Evolutionary conservation across 2,888 invertebrate species (phyloP).

Genomic region (Drosophila rubida): DNA sequence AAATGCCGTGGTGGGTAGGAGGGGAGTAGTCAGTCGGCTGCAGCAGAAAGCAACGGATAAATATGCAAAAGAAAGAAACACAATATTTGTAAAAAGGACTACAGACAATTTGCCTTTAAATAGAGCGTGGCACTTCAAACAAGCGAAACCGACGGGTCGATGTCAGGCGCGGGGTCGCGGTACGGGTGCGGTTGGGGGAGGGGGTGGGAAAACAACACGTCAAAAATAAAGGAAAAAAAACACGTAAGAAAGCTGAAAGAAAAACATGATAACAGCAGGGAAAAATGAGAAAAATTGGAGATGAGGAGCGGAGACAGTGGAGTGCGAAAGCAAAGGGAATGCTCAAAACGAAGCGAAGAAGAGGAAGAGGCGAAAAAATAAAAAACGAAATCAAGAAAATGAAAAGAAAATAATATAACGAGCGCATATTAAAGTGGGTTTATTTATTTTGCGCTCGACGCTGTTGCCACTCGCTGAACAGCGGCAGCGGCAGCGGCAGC

Average conservation of each 20-base stretch:
- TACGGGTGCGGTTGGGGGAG: neutral
- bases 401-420: conserved; percentile 81
- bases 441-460: conserved; percentile 79
- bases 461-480: conserved; percentile 66
- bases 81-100: conserved; percentile 79
- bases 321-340: conserved; percentile 25
- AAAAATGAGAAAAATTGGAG: conserved; percentile 19
- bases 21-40: conserved; percentile 23
- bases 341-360: neutral
- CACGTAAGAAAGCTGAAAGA: conserved; percentile 31
- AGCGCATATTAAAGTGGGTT: conserved; percentile 80
- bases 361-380: conserved; percentile 32
- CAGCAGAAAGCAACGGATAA: conserved; percentile 62
- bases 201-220: conserved; percentile 47
- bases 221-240: conserved; percentile 43
- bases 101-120: conserved; percentile 82
- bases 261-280: conserved; percentile 60
- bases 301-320: conserved; percentile 16
- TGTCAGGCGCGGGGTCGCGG: neutral
- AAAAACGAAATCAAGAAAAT: conserved; percentile 71
- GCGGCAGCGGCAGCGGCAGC: conserved; percentile 16
- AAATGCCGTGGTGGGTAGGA: neutral
- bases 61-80: conserved; percentile 66
- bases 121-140: conserved; percentile 80
- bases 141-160: conserved; percentile 56